Evolutionary conservation across 1,140 invertebrate species (phyloP), one percentile per base, ranked within the genome.

Genomic region (Venturia canescens): DNA sequence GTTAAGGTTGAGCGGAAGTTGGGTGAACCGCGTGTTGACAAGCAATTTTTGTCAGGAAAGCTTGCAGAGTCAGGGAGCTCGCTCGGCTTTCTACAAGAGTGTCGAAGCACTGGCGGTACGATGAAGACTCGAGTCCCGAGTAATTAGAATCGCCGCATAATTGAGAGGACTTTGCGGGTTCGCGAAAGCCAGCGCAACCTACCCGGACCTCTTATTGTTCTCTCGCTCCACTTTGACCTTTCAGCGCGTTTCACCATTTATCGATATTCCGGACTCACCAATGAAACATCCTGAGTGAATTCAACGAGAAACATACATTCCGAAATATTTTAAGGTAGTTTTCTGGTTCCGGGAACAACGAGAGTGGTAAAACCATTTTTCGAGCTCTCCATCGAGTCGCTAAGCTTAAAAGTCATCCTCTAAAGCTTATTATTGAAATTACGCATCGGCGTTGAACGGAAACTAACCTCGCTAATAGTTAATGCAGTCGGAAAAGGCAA

Each of bases 101-200:
- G 7, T 11, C 15, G 67, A 18, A 38, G 1, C 13, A 67, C 27
- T 27, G 16, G 1, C 5, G 29, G 7, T 34, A 34, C 38, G 67
- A 70, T 11, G 26, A 26, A 74, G 48, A 27, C 11, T 21, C 21
- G 77, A 84, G 84, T 88, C 70, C 80, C 83, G 82, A 87, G 83
- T 88, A 88, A 88, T 88, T 88, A 88, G 87, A 85, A 87, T 87
- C 83, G 83, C 83, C 83, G 86, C 84, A 87, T 87, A 88, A 88
- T 88, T 86, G 84, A 88, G 83, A 86, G 85, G 84, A 87, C 87
- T 88, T 85, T 83, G 81, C 78, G 79, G 81, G 83, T 74, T 84
- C 78, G 82, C 9, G 21, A 18, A 57, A 34, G 80, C 77, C 66
- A 27, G 53, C 67, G 13, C 38, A 13, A 44, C 5, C 11, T 44